Evolutionary conservation across 1,140 invertebrate species (phyloP).

Genomic region (Orchestia grillus): DNA sequence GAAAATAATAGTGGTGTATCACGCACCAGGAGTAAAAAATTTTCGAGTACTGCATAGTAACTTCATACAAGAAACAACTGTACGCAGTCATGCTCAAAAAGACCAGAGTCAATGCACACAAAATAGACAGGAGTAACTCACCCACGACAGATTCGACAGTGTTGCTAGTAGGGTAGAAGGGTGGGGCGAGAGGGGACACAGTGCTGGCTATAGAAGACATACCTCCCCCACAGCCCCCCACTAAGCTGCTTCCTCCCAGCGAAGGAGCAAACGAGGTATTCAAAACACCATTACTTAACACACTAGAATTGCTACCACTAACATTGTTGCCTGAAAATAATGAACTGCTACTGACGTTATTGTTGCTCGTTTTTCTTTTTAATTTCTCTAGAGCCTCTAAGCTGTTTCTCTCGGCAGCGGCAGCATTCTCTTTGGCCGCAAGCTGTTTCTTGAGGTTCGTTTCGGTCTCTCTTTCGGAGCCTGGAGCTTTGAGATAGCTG

Average conservation of each 20-base stretch:
- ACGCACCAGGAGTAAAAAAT: no score
- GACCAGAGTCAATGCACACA: background rate
- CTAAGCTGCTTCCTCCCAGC: constrained; percentile 29
- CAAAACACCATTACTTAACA: constrained; percentile 47
- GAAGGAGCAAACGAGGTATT: constrained; percentile 39
- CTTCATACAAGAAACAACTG: background rate
- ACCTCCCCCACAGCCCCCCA: background rate
- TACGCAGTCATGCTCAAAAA: background rate
- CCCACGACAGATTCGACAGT: constrained; percentile 83
- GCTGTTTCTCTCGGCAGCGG: constrained; percentile 5
- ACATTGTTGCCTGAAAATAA: constrained; percentile 45
- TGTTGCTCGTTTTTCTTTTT: constrained; percentile 78
- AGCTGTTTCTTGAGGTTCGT: constrained; percentile 79
- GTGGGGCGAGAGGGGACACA: constrained; percentile 76
- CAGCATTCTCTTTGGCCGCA: constrained; percentile 79
- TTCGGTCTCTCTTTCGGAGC: constrained; percentile 74
- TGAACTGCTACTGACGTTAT: constrained; percentile 24
- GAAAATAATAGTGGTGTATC: no score
- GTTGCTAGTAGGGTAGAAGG: constrained; percentile 78
- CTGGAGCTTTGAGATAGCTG: constrained; percentile 72
- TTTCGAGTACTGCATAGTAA: no score
- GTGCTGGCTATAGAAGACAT: constrained; percentile 63
- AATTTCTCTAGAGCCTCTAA: constrained; percentile 79
- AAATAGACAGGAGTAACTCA: constrained; percentile 71
- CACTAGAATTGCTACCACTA: constrained; percentile 47